Evolutionary conservation across 2,888 invertebrate species (phyloP), one percentile per base, ranked within the genome.

Genomic region (Salpingus planirostris): DNA sequence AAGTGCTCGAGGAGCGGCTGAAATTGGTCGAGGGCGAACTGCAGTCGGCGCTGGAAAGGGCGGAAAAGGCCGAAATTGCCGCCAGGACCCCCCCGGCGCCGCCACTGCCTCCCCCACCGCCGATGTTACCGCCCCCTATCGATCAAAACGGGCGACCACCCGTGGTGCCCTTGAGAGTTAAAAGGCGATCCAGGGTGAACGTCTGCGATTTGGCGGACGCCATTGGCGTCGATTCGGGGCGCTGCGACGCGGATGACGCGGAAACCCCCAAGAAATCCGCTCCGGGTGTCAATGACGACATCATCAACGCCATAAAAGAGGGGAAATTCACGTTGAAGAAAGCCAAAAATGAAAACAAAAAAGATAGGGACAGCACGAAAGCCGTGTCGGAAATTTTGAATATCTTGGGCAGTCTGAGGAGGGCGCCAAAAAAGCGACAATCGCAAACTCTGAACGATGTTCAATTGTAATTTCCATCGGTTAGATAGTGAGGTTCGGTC

Each of bases 281-380:
- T 5, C 69, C 69, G n/a, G 80, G 78, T 1, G 81, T 82, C 45
- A 61, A 60, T 32, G 80, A 81, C 54, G 80, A 81, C 11, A 79
- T 83, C 43, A 81, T 83, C 8, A 81, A 80, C 57, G 80, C 81
- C 54, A 81, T 83, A 28, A 83, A 82, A 59, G 78, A 80, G 11
- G 82, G 82, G 18, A 74, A 78, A 48, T 82, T 82, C 61, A 80
- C 79, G 0, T 63, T 83, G 13, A 76, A 75, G 51, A 71, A 78
- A 2, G 73, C 76, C 1, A 78, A 79, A 27, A 77, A 74, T 59
- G 46, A 45, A 21, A 42, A 27, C 12, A 44, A 47, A 24, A 73
- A 69, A 24, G 64, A 67, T 12, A 71, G 74, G 31, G 77, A 78
- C 34, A 75, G 73, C 40, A 76, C 76, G 1, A 75, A 73, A 45